phyloP scores from a whole-genome alignment of 2,797 vertebrate species.

The Dicrostonyx torquatus region DNA sequence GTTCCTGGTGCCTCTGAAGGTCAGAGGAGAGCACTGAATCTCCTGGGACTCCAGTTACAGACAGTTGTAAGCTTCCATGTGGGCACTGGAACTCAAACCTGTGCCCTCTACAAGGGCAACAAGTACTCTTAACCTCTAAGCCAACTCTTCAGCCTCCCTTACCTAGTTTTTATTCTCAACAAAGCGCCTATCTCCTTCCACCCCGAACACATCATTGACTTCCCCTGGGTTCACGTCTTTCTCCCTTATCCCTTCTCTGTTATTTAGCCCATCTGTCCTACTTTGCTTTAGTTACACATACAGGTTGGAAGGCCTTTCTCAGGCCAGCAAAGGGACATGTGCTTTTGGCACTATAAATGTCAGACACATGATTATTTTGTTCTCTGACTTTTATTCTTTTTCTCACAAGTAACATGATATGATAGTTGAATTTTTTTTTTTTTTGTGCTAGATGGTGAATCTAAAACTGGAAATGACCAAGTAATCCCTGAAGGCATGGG shows the following conservation, averaged over 20 bases:
- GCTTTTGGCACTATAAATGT: background rate
- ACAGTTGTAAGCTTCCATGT: background rate
- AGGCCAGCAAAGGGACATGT: background rate
- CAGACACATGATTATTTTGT: background rate
- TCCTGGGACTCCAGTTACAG: background rate
- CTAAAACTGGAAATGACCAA: slow-evolving; percentile 66
- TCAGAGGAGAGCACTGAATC: background rate
- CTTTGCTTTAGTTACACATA: background rate
- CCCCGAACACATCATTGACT: background rate
- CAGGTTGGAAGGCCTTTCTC: background rate
- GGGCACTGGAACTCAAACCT: background rate
- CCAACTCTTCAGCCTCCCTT: background rate
- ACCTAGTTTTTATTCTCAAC: background rate
- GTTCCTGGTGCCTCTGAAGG: background rate
- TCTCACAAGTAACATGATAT: slow-evolving; percentile 11
- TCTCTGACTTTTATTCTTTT: slow-evolving; percentile 28
- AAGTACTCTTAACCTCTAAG: background rate
- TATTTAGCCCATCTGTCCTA: background rate
- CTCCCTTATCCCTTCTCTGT: background rate
- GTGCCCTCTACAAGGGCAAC: background rate
- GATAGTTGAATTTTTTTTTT: slow-evolving; percentile 69
- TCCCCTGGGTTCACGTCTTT: background rate
- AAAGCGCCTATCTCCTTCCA: background rate
- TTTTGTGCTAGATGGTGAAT: slow-evolving; percentile 79
- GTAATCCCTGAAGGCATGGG: slow-evolving; percentile 74